Evolutionary conservation across 2,888 invertebrate genomes (phyloP).

Genomic region (Spodoptera picta): DNA sequence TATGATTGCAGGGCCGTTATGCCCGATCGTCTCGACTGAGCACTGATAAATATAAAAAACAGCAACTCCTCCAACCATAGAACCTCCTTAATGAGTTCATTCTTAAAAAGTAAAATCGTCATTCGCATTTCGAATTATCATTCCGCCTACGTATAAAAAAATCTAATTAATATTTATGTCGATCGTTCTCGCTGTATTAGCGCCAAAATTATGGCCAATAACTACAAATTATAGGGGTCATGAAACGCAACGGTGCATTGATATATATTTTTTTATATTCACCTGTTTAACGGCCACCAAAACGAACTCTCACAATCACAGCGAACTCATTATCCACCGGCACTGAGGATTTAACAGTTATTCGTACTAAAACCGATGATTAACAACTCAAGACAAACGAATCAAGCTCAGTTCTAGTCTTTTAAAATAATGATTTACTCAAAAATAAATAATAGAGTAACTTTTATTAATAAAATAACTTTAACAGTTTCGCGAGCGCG

Average conservation of each 20-base stretch:
- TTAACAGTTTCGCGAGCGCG: slow-evolving; percentile 81
- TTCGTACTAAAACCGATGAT: slow-evolving; percentile 77
- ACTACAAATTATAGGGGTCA: slow-evolving; percentile 57
- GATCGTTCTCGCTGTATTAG: slow-evolving; percentile 37
- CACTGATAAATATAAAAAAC: slow-evolving; percentile 73
- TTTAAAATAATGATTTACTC: slow-evolving; percentile 39
- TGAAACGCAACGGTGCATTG: slow-evolving; percentile 68
- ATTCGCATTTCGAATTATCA: slow-evolving; percentile 39
- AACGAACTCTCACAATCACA: slow-evolving; percentile 83
- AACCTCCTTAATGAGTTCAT: slow-evolving; percentile 48
- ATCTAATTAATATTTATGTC: slow-evolving; percentile 60
- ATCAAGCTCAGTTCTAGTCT: slow-evolving; percentile 29
- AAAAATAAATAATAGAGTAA: slow-evolving; percentile 43
- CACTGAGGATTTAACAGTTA: slow-evolving; percentile 83
- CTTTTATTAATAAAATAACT: slow-evolving; percentile 55
- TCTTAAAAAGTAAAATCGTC: slow-evolving; percentile 42
- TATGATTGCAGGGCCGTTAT: slow-evolving; percentile 89
- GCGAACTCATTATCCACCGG: slow-evolving; percentile 84
- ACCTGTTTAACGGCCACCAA: slow-evolving; percentile 83
- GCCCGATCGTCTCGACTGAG: slow-evolving; percentile 79
- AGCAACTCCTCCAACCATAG: slow-evolving; percentile 59
- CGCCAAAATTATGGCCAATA: slow-evolving; percentile 54
- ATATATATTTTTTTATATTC: slow-evolving; percentile 77
- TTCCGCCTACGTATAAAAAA: slow-evolving; percentile 46
- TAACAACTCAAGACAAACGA: slow-evolving; percentile 63